Base-by-base conservation (phyloP, 2,888 invertebrate genomes). In the Sesia apiformis region DNA sequence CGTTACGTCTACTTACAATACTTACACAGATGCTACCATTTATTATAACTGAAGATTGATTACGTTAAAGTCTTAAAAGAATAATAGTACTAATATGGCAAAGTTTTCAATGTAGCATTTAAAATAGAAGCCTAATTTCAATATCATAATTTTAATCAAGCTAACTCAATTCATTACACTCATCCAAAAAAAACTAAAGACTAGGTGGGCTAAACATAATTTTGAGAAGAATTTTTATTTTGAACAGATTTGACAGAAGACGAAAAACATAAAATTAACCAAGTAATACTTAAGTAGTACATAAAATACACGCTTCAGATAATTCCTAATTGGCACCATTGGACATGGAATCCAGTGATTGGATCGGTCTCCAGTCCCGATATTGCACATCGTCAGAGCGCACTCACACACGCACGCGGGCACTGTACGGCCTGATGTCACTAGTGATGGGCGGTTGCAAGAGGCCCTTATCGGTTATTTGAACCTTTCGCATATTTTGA, bases 81-180 rank as follows among this genome's bases (percentile, higher is more conserved):
- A 80, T 82, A 81, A 78, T 71, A 86, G 84, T 86, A 86, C 78
- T 89, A 89, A 89, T 89, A 89, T 89, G 89, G 89, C 89, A 88
- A 87, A 88, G 88, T 88, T 89, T 88, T 88, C 89, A 86, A 86
- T 88, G 87, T 87, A 88, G 87, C 80, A 84, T 86, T 84, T 79
- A 64, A 66, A 63, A 76, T 72, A 72, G 72, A 82, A 74, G 76
- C 75, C 81, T 83, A 81, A 83, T 81, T 78, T 76, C 74, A 77
- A 74, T 74, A 74, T 70, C 65, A 71, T 78, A 52, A 70, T 63
- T 65, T 64, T 72, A 72, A 79, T 75, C 75, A 72, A 80, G 72
- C 76, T 80, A 78, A 72, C 70, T 74, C 72, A 41, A 71, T 23
- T 23, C 23, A 23, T 73, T 73, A 70, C 76, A 78, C 72, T 76